Conservation (phyloP, 2,113 vertebrate species). For the Neoarius graeffei region DNA sequence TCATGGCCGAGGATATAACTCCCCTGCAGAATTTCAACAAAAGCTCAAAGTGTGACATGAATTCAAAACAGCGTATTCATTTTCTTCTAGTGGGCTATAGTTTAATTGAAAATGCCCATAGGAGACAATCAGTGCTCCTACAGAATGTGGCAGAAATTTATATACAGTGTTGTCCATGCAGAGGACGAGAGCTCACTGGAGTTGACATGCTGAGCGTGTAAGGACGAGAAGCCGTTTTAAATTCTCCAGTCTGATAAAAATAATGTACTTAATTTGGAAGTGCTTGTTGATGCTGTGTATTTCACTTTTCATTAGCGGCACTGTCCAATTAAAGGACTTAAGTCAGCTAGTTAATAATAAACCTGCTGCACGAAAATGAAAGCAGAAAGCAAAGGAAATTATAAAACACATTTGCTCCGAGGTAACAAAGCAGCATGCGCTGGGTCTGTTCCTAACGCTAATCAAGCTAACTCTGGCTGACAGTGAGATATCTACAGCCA, state of each 20-base stretch:
- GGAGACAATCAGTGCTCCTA: conserved; percentile 64
- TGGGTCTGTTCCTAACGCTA: conserved; percentile 41
- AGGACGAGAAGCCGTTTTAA: background rate
- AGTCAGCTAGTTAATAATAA: background rate
- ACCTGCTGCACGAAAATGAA: background rate
- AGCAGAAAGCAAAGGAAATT: conserved; percentile 16
- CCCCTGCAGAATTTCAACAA: conserved; percentile 66
- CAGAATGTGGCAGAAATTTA: conserved; percentile 50
- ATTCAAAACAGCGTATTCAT: conserved; percentile 74
- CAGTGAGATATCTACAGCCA: conserved; percentile 46
- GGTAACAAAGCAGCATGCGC: conserved; percentile 29
- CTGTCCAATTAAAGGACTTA: background rate
- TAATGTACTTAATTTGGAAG: background rate
- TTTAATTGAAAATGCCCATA: conserved; percentile 73
- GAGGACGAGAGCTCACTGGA: conserved; percentile 42
- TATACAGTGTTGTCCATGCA: conserved; percentile 57
- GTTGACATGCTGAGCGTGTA: conserved; percentile 41
- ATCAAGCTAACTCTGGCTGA: conserved; percentile 50
- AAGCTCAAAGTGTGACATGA: conserved; percentile 68
- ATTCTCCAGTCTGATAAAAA: background rate
- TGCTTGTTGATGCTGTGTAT: background rate
- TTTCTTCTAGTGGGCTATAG: conserved; percentile 60
- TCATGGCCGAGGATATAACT: conserved; percentile 49
- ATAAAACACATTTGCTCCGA: conserved; percentile 31
- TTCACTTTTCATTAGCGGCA: background rate